These are phyloP conservation scores for Euthynnus affinis DNA, from an alignment of 2,797 vertebrate species.

Conservation along the genomic window DNA sequence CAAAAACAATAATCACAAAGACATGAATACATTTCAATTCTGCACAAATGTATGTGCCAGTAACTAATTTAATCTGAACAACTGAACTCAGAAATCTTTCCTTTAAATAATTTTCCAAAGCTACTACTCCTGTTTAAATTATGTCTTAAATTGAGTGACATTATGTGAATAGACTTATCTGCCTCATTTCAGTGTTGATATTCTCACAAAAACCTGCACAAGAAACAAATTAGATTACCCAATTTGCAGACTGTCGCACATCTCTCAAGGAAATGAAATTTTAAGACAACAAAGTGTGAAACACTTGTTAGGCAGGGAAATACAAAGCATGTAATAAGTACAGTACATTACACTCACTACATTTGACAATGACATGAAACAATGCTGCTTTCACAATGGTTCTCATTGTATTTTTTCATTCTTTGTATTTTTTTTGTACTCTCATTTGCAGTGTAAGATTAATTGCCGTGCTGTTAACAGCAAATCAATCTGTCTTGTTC, in stretches of 20 bases:
- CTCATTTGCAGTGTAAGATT: conserved; percentile 60
- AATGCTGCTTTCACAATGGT: conserved; percentile 49
- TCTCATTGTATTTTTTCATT: conserved; percentile 47
- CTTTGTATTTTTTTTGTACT: conserved; percentile 26
- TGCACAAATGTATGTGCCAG: conserved; percentile 8
- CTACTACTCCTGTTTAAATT: conserved; percentile 4
- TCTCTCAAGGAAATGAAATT: conserved; percentile 31
- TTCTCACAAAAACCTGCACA: conserved; percentile 18
- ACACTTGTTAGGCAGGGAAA: conserved; percentile 16
- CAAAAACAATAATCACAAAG: conserved; percentile 7
- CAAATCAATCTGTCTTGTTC: conserved; percentile 69
- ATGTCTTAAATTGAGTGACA: conserved; percentile 9
- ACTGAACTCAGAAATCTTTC: conserved; percentile 26
- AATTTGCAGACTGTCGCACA: conserved; percentile 24
- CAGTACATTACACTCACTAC: conserved; percentile 39
- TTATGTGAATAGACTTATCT: not conserved
- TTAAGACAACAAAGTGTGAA: conserved; percentile 40
- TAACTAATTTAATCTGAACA: conserved; percentile 6
- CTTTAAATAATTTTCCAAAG: conserved; percentile 8
- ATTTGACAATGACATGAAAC: conserved; percentile 57
- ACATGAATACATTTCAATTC: conserved; percentile 3
- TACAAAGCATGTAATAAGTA: conserved; percentile 36
- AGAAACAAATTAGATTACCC: conserved; percentile 43
- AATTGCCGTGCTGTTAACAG: conserved; percentile 68
- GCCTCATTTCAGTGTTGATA: conserved; percentile 19